These are phyloP conservation scores for Bos taurus DNA, from an alignment of 2,113 vertebrate genomes.

Conservation along the genomic window DNA sequence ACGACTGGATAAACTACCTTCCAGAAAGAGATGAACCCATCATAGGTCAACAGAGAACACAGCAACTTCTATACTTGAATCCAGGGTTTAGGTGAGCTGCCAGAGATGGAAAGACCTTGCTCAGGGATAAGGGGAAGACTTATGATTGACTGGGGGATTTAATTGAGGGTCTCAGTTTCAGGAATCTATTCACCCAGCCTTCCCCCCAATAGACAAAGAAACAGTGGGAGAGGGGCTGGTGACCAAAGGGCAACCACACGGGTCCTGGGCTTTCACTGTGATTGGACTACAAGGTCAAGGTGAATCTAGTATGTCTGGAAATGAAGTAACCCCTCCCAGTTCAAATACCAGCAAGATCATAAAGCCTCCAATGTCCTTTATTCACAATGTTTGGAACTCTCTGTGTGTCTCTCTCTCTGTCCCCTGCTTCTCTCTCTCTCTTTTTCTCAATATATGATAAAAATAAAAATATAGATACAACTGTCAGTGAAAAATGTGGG, in stretches of 20 bases:
- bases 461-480: background rate
- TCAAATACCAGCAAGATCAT: background rate
- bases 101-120: background rate
- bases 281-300: background rate
- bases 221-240: background rate
- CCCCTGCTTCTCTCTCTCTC: background rate
- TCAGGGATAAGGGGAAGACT: background rate
- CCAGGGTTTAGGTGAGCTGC: background rate
- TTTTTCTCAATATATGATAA: background rate
- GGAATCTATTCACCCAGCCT: background rate
- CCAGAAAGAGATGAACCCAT: background rate
- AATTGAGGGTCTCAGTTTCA: background rate
- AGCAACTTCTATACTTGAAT: background rate
- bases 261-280: background rate
- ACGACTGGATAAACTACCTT: background rate
- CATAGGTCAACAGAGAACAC: background rate
- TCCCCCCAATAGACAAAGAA: background rate
- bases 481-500: background rate
- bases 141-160: background rate
- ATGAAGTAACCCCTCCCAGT: background rate
- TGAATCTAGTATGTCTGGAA: background rate
- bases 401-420: accelerated
- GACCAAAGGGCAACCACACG: background rate
- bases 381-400: background rate
- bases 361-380: background rate